phyloP scores from a whole-genome alignment of 2,113 vertebrate species.

The Natator depressus region DNA sequence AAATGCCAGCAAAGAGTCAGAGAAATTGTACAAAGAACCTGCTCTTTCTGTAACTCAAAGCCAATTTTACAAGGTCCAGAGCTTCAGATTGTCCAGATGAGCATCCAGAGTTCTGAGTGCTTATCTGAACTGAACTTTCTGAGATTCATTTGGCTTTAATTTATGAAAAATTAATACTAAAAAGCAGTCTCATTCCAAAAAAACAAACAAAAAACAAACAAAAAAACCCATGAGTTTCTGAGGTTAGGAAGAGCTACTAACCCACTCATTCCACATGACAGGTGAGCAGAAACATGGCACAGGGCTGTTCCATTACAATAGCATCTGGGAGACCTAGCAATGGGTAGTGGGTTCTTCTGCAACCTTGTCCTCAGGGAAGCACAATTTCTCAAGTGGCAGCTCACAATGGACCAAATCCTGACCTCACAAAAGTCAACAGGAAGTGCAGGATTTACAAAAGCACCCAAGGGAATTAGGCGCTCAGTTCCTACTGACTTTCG shows the following conservation, averaged over 20 bases:
- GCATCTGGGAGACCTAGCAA: neutral
- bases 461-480: neutral
- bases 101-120: neutral
- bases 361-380: neutral
- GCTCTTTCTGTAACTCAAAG: neutral
- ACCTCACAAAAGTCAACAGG: neutral
- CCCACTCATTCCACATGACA: neutral
- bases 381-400: neutral
- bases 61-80: neutral
- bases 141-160: neutral
- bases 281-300: neutral
- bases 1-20: neutral
- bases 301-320: neutral
- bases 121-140: neutral
- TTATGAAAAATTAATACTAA: neutral
- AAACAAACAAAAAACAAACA: neutral
- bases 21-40: neutral
- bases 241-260: neutral
- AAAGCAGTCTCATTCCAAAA: neutral
- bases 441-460: neutral
- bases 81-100: neutral
- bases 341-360: neutral
- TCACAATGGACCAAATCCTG: fast-evolving
- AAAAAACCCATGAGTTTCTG: neutral
- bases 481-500: neutral